Evolutionary conservation across 2,113 vertebrate species (phyloP), one percentile per base, ranked within the genome.

Genomic region (Romanogobio albipinnatus): DNA sequence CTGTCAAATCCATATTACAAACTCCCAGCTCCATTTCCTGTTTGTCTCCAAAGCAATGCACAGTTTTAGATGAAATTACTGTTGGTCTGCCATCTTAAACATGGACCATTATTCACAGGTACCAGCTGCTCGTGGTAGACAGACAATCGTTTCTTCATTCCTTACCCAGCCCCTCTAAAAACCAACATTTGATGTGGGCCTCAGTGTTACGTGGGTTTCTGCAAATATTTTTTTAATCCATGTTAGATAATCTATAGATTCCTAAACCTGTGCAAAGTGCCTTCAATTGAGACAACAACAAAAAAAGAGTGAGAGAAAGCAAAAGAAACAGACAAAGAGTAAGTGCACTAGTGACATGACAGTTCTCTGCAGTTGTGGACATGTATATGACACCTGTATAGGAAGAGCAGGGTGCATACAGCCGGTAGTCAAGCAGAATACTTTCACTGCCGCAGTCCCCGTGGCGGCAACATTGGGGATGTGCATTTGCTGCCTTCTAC

Each of bases 51-150:
- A 47, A 80, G 36, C 64, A 49, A 47, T 33, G 24, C 56, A 33
- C 24, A 58, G n/a, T 45, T 29, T 33, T 80, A 76, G 66, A 85
- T 61, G 17, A 81, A 47, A 73, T 80, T 85, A 45, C 84, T 61
- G 66, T 64, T 36, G 62, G 47, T 51, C 74, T 66, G 74, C 33
- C n/a, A 68, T 68, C 33, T 82, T 29, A 84, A 68, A 56, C 29
- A 43, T 39, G 39, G 15, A 11, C 64, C 61, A 84, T 68, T 58
- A 61, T 71, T 61, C 62, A 80, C 66, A 80, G 43, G 17, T 29
- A 39, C 29, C 51, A 80, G 49, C 33, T 58, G 39, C 70, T 43
- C 1, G 71, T 36, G 8, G 33, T 36, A 59, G 76, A 68, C 36
- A 14, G 36, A 79, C 75, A 70, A 56, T 8, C 1, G 5, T 80